Evolutionary conservation across 1,140 invertebrate genomes (phyloP).

Genomic region (Pygmarrhopalites habei): DNA sequence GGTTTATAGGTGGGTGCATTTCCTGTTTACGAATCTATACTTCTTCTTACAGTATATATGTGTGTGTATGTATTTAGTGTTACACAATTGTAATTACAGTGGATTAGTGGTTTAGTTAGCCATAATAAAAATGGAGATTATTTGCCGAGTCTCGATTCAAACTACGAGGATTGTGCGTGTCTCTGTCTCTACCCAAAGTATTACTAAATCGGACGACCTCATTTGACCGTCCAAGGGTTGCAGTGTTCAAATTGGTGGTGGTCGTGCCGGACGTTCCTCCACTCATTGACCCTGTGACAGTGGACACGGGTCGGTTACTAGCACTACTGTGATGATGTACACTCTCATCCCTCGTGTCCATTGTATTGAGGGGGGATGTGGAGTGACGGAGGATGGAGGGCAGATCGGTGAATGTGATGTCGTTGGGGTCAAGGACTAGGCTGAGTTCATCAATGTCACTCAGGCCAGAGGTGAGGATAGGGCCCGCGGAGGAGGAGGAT

Average conservation of each 20-base stretch:
- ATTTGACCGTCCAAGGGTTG: not conserved
- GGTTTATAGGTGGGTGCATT: no score
- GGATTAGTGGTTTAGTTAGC: slow-evolving; percentile 2
- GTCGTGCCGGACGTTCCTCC: not conserved
- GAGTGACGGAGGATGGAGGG: slow-evolving; percentile 25
- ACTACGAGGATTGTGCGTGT: slow-evolving; percentile 14
- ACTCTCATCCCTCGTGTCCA: no score
- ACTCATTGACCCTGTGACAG: not conserved
- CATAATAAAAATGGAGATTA: slow-evolving; percentile 30
- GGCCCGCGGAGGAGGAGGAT: slow-evolving; percentile 15
- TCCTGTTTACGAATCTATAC: no score
- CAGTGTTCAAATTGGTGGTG: not conserved
- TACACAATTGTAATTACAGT: no score
- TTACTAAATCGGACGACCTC: slow-evolving; percentile 14
- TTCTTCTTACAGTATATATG: no score
- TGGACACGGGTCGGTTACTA: not conserved
- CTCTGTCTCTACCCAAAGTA: not conserved
- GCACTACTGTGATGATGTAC: no score
- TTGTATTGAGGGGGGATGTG: not conserved
- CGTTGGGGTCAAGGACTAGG: slow-evolving; percentile 21
- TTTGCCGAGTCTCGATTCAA: slow-evolving; percentile 14
- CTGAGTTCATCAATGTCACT: slow-evolving; percentile 36
- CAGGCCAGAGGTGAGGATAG: slow-evolving; percentile 18
- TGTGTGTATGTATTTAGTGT: no score
- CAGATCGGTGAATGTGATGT: slow-evolving; percentile 23